phyloP scores from a whole-genome alignment of 2,888 invertebrate genomes.

The Onchidella celtica region DNA sequence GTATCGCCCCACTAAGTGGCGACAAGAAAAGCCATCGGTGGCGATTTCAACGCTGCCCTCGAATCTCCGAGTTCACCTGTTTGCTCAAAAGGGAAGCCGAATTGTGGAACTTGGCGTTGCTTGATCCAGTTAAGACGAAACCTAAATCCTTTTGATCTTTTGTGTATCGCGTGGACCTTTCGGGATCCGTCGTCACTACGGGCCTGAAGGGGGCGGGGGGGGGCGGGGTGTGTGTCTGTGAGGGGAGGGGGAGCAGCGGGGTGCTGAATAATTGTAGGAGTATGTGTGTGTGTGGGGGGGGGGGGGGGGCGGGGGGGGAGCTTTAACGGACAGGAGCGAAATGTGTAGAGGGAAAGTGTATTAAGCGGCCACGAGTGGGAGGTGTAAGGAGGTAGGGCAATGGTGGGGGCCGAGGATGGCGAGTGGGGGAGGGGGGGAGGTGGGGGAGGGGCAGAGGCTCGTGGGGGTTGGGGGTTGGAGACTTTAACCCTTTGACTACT shows the following conservation, averaged over 20 bases:
- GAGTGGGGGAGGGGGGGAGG: no score
- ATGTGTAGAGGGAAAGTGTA: background rate
- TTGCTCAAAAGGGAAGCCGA: conserved; percentile 1
- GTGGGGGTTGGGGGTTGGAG: no score
- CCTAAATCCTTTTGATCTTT: conserved; percentile 32
- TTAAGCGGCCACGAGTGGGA: background rate
- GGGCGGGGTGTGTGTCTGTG: background rate
- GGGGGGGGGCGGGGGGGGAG: background rate
- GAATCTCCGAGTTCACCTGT: conserved; percentile 3
- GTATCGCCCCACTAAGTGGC: no score
- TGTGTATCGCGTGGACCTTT: background rate
- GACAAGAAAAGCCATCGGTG: background rate
- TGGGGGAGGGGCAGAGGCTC: no score
- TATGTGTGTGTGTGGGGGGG: background rate
- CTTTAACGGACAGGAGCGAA: background rate
- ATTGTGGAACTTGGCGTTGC: background rate
- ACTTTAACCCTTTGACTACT: no score
- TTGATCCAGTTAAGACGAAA: conserved; percentile 4
- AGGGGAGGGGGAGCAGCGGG: background rate
- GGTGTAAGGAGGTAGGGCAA: background rate
- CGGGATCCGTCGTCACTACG: background rate
- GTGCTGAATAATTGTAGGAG: background rate
- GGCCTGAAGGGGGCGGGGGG: background rate
- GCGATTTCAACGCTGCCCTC: background rate
- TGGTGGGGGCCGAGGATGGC: background rate